Conservation (phyloP, 2,113 vertebrate species). For the Brachionichthys hirsutus region DNA sequence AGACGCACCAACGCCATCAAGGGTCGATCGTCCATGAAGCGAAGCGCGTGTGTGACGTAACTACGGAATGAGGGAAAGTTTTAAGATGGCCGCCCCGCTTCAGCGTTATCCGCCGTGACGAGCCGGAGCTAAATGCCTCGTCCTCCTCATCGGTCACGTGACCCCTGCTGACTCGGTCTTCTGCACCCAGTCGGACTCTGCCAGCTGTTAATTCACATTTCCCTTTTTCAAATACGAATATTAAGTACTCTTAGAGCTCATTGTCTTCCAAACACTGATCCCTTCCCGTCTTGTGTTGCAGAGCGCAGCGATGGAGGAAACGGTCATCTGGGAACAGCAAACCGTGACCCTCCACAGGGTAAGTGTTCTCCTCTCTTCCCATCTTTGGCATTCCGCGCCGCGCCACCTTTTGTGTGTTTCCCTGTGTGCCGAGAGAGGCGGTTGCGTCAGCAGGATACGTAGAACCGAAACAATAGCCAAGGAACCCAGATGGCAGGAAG, state of each 20-base stretch:
- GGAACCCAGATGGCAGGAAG: slow-evolving; percentile 91
- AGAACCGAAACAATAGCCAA: slow-evolving; percentile 82
- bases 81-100: slow-evolving; percentile 17
- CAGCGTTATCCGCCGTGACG: slow-evolving; percentile 34
- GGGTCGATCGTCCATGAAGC: not conserved
- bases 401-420: slow-evolving; percentile 13
- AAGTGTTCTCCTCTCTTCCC: slow-evolving; percentile 67
- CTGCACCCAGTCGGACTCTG: slow-evolving; percentile 8
- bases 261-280: slow-evolving; percentile 4
- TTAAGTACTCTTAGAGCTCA: too few species aligned
- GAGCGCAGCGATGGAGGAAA: slow-evolving; percentile 98
- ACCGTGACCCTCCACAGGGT: slow-evolving; percentile 99
- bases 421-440: slow-evolving; percentile 42
- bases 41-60: slow-evolving; percentile 3
- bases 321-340: slow-evolving; percentile 99
- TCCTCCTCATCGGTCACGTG: slow-evolving; percentile 27
- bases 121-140: slow-evolving; percentile 35
- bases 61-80: slow-evolving; percentile 24
- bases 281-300: slow-evolving; percentile 66
- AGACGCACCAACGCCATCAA: not conserved
- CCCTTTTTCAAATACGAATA: too few species aligned
- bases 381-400: slow-evolving; percentile 21
- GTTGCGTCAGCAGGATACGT: slow-evolving; percentile 85
- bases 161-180: slow-evolving; percentile 37
- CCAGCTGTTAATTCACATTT: too few species aligned